Evolutionary conservation across 1,140 invertebrate genomes (phyloP).

Genomic region (Ips typographus): DNA sequence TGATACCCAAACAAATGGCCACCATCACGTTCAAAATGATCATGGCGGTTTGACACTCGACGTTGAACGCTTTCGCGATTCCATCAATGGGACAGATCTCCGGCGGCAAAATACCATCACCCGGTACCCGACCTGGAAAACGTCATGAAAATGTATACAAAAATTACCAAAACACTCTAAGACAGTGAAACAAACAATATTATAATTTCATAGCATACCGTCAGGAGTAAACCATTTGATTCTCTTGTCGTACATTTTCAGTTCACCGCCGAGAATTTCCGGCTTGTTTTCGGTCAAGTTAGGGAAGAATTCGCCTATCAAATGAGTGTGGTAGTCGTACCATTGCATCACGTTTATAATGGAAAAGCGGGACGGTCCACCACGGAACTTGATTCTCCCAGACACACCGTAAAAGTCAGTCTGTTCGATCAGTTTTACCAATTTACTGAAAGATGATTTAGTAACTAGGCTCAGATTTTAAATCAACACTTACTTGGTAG

Average conservation of each 20-base stretch:
- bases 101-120: slow-evolving; percentile 67
- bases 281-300: slow-evolving; percentile 51
- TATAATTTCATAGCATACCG: slow-evolving; percentile 42
- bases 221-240: slow-evolving; percentile 67
- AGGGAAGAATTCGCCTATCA: slow-evolving; percentile 68
- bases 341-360: slow-evolving; percentile 73
- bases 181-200: background rate
- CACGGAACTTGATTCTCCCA: slow-evolving; percentile 70
- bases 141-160: slow-evolving; percentile 2
- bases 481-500: slow-evolving; percentile 56
- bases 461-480: background rate
- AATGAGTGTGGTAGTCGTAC: slow-evolving; percentile 56
- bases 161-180: background rate
- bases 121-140: slow-evolving; percentile 54
- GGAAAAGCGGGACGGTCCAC: slow-evolving; percentile 67
- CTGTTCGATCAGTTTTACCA: slow-evolving; percentile 58
- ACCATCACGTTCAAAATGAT: slow-evolving; percentile 70
- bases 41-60: slow-evolving; percentile 72
- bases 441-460: slow-evolving; percentile 50
- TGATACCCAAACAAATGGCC: slow-evolving; percentile 61
- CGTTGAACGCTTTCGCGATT: slow-evolving; percentile 65
- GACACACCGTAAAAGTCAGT: slow-evolving; percentile 78
- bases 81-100: slow-evolving; percentile 63
- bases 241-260: slow-evolving; percentile 57
- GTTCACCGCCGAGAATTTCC: slow-evolving; percentile 54